Conservation (phyloP, 2,888 invertebrate species). For the Lacanobia wlatinum region DNA sequence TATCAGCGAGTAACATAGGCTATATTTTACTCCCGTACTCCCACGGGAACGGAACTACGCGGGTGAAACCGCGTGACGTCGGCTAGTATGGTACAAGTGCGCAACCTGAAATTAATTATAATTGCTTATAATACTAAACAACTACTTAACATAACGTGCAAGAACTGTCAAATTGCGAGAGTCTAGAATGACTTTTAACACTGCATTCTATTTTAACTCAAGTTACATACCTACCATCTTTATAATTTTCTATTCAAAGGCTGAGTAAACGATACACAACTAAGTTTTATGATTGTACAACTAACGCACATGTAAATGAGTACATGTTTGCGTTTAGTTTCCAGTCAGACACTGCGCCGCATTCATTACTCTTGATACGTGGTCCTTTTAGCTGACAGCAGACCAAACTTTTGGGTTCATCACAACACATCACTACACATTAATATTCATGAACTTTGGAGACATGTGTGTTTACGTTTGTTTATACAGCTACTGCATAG, state of each 20-base stretch:
- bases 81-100: neutral
- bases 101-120: neutral
- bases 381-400: slow-evolving; percentile 17
- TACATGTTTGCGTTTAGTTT: slow-evolving; percentile 9
- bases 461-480: slow-evolving; percentile 9
- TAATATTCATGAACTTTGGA: slow-evolving; percentile 39
- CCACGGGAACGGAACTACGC: too few relatives aligned
- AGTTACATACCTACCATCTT: too few relatives aligned
- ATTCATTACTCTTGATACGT: slow-evolving; percentile 25
- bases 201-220: too few relatives aligned
- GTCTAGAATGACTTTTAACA: too few relatives aligned
- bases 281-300: neutral
- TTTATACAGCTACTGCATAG: slow-evolving; percentile 7
- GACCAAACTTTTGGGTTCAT: slow-evolving; percentile 34
- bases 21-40: too few relatives aligned
- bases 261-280: neutral
- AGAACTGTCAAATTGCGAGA: neutral
- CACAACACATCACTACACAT: slow-evolving; percentile 28
- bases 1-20: too few relatives aligned
- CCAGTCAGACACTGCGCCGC: neutral
- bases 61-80: too few relatives aligned
- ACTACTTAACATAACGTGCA: neutral
- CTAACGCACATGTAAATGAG: neutral
- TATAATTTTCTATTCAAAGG: neutral
- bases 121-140: neutral